These are phyloP conservation scores for Hoplodrina ambigua DNA, from an alignment of 2,888 invertebrate species.

Conservation along the genomic window DNA sequence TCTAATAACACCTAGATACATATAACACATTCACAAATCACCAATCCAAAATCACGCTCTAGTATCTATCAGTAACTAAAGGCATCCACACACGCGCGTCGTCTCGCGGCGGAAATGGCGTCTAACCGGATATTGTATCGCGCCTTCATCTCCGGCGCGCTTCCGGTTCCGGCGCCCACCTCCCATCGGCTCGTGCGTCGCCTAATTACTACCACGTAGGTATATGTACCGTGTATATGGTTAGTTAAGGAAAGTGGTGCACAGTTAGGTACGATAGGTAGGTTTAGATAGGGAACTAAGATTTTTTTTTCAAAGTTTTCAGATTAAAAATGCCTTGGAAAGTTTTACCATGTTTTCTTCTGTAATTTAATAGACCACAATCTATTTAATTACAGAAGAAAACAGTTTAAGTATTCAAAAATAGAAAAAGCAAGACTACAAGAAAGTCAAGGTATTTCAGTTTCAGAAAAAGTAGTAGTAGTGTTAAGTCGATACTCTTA, in stretches of 20 bases:
- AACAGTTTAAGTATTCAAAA: too few relatives aligned
- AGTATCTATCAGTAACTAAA: slow-evolving; percentile 69
- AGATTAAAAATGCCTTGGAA: slow-evolving; percentile 22
- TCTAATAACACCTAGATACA: neutral
- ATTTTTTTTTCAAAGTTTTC: too few relatives aligned
- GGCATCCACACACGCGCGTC: slow-evolving; percentile 82
- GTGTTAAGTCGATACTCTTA: too few relatives aligned
- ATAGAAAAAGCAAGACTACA: too few relatives aligned
- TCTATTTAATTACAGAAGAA: too few relatives aligned
- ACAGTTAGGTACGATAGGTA: slow-evolving; percentile 20
- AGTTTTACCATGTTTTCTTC: too few relatives aligned
- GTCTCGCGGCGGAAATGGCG: slow-evolving; percentile 89
- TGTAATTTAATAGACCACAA: too few relatives aligned
- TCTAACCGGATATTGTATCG: slow-evolving; percentile 91
- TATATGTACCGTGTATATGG: slow-evolving; percentile 25
- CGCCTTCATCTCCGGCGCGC: slow-evolving; percentile 90
- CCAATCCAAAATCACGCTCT: slow-evolving; percentile 69
- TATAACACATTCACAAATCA: slow-evolving; percentile 54
- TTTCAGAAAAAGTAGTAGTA: too few relatives aligned
- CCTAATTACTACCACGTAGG: slow-evolving; percentile 84
- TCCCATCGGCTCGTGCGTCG: slow-evolving; percentile 80
- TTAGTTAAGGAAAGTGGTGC: slow-evolving; percentile 34
- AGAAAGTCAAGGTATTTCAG: too few relatives aligned
- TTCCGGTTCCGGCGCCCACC: slow-evolving; percentile 86
- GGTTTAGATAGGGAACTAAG: neutral